These are phyloP conservation scores for Aurelia sp. DNA, from an alignment of 30 jellyfish, hydroid and myxozoan species.

Conservation along the genomic window DNA sequence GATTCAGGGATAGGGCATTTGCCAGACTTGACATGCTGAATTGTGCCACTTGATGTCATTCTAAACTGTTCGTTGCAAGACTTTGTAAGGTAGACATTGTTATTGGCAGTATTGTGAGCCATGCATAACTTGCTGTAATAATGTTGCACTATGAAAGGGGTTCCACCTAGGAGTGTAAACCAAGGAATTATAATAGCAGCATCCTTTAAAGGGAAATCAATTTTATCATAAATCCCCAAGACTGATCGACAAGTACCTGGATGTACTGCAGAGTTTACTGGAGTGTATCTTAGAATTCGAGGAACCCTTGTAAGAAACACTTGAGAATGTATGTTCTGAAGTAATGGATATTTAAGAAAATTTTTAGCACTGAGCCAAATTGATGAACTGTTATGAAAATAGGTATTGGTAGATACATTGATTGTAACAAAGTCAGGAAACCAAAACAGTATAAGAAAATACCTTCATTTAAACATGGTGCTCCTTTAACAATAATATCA, in stretches of 20 bases:
- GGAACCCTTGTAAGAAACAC: no score
- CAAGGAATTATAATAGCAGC: background rate
- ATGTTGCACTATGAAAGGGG: conserved; percentile 11
- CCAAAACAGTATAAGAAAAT: background rate
- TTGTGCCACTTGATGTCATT: conserved; percentile 8
- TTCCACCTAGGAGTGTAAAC: background rate
- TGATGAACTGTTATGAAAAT: background rate
- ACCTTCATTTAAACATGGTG: conserved; percentile 16
- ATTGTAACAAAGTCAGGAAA: background rate
- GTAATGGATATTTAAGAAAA: no score
- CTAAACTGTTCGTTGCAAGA: conserved; percentile 37
- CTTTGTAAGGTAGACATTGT: conserved; percentile 1
- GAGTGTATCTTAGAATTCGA: no score
- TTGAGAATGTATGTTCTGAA: no score
- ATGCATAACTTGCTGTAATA: conserved; percentile 19
- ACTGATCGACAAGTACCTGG: no score
- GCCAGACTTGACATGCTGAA: conserved; percentile 5
- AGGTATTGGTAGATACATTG: background rate
- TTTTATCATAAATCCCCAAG: no score
- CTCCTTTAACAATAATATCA: conserved; percentile 9
- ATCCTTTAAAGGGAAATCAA: background rate
- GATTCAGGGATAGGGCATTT: conserved; percentile 10
- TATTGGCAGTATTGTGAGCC: conserved; percentile 11
- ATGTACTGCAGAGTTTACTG: no score
- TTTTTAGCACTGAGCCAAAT: background rate